Evolutionary conservation across 37 sponge, comb jelly and placozoan species (phyloP).

Genomic region (Halichondria panicea): DNA sequence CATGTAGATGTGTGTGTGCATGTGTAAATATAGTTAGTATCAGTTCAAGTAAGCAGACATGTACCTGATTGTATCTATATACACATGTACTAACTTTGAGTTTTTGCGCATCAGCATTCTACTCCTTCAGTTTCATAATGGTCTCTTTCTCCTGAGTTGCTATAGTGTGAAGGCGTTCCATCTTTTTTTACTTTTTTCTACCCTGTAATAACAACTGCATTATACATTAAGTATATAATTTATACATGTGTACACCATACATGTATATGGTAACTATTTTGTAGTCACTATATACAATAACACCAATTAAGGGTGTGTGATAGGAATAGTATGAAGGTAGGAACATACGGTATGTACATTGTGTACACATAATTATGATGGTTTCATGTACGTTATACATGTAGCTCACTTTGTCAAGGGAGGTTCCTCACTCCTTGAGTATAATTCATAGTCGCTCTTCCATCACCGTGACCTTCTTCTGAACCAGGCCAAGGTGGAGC

Average conservation of each 20-base stretch:
- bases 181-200: constrained; percentile 24
- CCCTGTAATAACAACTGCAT: constrained; percentile 7
- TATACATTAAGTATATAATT: not conserved
- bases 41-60: not conserved
- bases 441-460: constrained; percentile 36
- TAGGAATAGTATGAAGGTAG: too few relatives aligned
- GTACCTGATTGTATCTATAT: not conserved
- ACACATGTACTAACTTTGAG: constrained; percentile 45
- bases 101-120: constrained; percentile 3
- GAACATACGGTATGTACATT: too few relatives aligned
- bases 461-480: constrained; percentile 59
- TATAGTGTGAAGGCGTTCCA: constrained; percentile 32
- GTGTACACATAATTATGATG: not conserved
- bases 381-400: too few relatives aligned
- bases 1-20: not conserved
- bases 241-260: not conserved
- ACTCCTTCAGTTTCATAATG: constrained; percentile 24
- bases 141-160: constrained; percentile 25
- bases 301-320: too few relatives aligned
- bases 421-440: constrained; percentile 38
- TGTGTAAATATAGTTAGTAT: not conserved
- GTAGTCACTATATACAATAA: not conserved
- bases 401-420: constrained; percentile 23
- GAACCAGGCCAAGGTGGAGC: constrained; percentile 62
- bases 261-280: not conserved